Conservation (phyloP, 2,888 invertebrate genomes). For the Stenchaetothrips biformis region DNA sequence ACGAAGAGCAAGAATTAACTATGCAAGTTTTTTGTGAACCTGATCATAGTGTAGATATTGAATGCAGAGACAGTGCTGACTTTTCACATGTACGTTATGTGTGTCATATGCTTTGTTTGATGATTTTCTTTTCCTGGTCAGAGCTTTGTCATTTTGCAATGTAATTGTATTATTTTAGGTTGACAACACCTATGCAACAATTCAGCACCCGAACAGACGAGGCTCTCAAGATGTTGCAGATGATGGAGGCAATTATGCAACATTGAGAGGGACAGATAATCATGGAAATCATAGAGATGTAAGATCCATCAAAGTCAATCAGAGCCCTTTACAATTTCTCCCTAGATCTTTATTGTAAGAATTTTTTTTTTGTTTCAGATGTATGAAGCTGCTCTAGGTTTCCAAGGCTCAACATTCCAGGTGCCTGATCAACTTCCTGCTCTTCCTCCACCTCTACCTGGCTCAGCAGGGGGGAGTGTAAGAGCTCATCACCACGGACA, state of each 20-base stretch:
- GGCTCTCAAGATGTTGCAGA: constrained; percentile 47
- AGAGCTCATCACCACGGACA: constrained; percentile 54
- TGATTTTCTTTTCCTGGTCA: background rate
- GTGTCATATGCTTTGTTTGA: background rate
- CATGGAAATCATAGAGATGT: constrained; percentile 51
- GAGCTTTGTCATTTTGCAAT: background rate
- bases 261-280: constrained; percentile 50
- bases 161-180: constrained; percentile 46
- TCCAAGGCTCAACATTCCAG: constrained; percentile 54
- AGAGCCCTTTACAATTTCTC: too few species aligned
- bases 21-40: constrained; percentile 87
- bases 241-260: constrained; percentile 61
- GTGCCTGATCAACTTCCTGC: constrained; percentile 50
- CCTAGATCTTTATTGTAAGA: background rate
- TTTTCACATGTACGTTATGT: constrained; percentile 47
- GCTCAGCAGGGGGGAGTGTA: constrained; percentile 39
- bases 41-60: constrained; percentile 46
- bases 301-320: constrained; percentile 38
- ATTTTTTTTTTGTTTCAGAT: constrained; percentile 46
- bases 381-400: constrained; percentile 59
- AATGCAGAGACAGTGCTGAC: constrained; percentile 50
- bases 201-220: constrained; percentile 59
- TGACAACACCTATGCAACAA: constrained; percentile 77
- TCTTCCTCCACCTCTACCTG: constrained; percentile 36
- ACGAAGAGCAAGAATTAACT: constrained; percentile 87